phyloP scores from a whole-genome alignment of 2,888 invertebrate genomes.

The Chelonus formosanus region DNA sequence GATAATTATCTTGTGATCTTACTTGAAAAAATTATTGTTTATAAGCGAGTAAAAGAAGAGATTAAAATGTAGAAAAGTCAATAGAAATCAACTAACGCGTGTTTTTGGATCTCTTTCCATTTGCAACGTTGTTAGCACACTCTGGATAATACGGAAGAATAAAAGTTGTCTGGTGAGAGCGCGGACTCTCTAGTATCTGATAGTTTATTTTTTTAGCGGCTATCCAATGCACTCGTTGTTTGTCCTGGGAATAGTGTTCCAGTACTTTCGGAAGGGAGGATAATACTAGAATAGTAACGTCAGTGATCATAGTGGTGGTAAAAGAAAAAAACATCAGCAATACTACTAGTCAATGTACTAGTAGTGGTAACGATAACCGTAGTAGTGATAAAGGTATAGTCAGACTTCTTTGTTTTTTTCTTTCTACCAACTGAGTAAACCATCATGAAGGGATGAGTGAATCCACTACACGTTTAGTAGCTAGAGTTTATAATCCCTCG shows the following conservation, averaged over 20 bases:
- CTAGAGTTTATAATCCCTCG: slow-evolving; percentile 28
- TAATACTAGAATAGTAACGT: background rate
- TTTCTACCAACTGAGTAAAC: slow-evolving; percentile 35
- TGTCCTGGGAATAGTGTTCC: slow-evolving; percentile 34
- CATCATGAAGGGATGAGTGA: slow-evolving; percentile 10
- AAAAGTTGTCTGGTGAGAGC: slow-evolving; percentile 49
- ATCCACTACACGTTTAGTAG: slow-evolving; percentile 19
- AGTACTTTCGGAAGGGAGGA: too few species aligned
- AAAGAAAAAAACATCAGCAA: too few species aligned
- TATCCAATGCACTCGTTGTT: slow-evolving; percentile 49
- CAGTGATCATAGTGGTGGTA: background rate
- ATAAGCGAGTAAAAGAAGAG: slow-evolving; percentile 16
- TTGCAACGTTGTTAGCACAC: slow-evolving; percentile 51
- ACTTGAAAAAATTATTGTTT: too few species aligned
- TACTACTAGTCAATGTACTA: background rate
- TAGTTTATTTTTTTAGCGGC: slow-evolving; percentile 50
- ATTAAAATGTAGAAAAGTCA: slow-evolving; percentile 45
- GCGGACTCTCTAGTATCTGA: slow-evolving; percentile 43
- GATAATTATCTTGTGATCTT: too few species aligned
- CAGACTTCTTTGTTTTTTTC: slow-evolving; percentile 4
- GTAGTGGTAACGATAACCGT: background rate
- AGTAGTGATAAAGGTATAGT: slow-evolving; percentile 6
- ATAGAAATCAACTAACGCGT: slow-evolving; percentile 41
- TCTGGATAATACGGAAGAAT: slow-evolving; percentile 49
- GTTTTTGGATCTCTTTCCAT: background rate